Base-by-base conservation (phyloP, 2,113 vertebrate genomes). In the Maccullochella peelii region DNA sequence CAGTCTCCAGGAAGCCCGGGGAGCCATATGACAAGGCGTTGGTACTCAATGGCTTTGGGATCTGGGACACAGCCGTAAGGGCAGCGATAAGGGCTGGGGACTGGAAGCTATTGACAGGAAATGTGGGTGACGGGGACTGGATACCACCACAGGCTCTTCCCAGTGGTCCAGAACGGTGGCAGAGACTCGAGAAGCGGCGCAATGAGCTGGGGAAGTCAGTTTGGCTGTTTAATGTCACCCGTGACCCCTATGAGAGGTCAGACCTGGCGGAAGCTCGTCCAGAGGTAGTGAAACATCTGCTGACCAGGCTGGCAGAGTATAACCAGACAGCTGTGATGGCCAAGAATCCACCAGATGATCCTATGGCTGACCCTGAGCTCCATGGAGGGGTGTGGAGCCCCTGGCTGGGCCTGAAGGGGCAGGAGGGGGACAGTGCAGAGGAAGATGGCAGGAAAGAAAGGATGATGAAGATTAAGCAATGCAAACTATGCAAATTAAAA, bases 51-150 rank as follows among this genome's bases (percentile, higher is more conserved):
- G 98, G 98, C 77, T 98, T 97, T 0, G 98, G 98, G 4, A 97
- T 98, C 87, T 99, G 98, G 97, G 97, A 99, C 93, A 99, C 98
- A 0, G 97, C 97, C 0, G 95, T 99, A 54, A 97, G 97, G 21
- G 96, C 98, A 0, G 97, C 97, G 8, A 96, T 98, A 68, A 88
- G 98, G 57, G 96, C 94, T 54, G 97, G 95, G 12, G 96, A 99
- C 75, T 99, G 97, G 97, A 99, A 99, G 69, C 93, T 99, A 54
- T 89, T 99, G 88, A 99, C 97, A 0, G 97, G 97, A 30, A 97
- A 97, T 58, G 96, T 98, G 0, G 98, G 97, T 0, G 97, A 97
- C 11, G 96, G 97, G 0, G 98, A 98, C 92, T 97, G 97, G 98
- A 97, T 98, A 5, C 92, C 97, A 3, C 97, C 97, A 0, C 97